A percentile compares a stretch with the other conserved stretches of the same genome.
Conservation (phyloP, 2,113 vertebrate species). For the Syngnathoides biaculeatus region DNA sequence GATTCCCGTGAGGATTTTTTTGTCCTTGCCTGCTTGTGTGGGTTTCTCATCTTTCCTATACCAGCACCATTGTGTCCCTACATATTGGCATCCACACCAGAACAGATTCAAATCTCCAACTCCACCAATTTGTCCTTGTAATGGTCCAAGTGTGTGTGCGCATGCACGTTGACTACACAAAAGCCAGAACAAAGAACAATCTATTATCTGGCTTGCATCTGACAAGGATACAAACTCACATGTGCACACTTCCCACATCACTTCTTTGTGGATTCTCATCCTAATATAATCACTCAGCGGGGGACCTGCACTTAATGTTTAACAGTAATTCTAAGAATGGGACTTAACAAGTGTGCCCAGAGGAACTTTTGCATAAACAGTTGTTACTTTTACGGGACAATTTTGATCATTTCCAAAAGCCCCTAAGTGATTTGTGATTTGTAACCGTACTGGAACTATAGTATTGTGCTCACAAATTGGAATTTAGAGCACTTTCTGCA, state of each 20-base stretch:
- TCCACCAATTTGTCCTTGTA: background rate
- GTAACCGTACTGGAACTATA: background rate
- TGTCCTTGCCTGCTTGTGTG: background rate
- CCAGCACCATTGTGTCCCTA: background rate
- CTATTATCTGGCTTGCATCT: background rate
- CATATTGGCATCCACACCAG: background rate
- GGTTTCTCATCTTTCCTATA: background rate
- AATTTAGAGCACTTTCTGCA: background rate
- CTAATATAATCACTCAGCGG: background rate
- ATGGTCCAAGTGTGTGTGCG: background rate
- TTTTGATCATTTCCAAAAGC: constrained; percentile 2
- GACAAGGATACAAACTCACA: background rate
- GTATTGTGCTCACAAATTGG: background rate
- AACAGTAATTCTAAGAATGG: background rate
- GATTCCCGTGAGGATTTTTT: background rate
- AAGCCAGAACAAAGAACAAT: constrained; percentile 1
- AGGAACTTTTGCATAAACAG: background rate
- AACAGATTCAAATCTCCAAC: background rate
- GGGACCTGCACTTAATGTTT: background rate
- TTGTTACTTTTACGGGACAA: background rate
- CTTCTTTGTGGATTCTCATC: background rate
- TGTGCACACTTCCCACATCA: background rate
- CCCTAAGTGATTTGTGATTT: background rate
- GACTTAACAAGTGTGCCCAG: background rate
- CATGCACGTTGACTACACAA: constrained; percentile 1